Percentiles rank a stretch among this genome's conserved stretches.
Evolutionary conservation across 2,888 invertebrate species (phyloP).

Genomic region (Suillia variegata): DNA sequence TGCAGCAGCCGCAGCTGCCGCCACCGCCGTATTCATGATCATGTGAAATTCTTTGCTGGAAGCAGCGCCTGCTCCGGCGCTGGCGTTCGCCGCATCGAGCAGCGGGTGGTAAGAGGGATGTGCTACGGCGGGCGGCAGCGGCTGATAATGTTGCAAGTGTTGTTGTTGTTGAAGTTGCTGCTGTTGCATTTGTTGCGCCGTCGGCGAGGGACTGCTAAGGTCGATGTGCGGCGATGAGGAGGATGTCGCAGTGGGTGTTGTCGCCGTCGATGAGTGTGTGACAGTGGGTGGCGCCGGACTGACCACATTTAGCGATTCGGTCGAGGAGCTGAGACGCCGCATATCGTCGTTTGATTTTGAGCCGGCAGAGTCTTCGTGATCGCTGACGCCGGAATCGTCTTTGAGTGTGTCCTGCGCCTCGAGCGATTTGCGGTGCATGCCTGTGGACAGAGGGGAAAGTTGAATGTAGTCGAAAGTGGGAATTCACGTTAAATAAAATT

Average conservation of each 20-base stretch:
- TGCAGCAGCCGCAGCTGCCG: constrained; percentile 53
- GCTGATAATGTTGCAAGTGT: constrained; percentile 32
- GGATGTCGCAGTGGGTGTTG: constrained; percentile 47
- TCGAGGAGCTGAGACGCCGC: constrained; percentile 50
- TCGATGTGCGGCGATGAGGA: constrained; percentile 55
- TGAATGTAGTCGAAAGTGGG: background rate
- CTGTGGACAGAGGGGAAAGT: constrained; percentile 64
- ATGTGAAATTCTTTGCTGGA: constrained; percentile 55
- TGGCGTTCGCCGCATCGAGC: constrained; percentile 50
- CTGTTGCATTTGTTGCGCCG: constrained; percentile 36
- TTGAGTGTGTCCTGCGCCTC: constrained; percentile 96
- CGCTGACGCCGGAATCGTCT: constrained; percentile 75
- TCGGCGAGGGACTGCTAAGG: constrained; percentile 52
- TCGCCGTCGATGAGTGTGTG: constrained; percentile 37
- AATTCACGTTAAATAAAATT: constrained; percentile 22
- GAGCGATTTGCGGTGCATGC: constrained; percentile 98
- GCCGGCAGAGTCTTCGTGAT: constrained; percentile 67
- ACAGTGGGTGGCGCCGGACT: constrained; percentile 53
- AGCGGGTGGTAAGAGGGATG: constrained; percentile 51
- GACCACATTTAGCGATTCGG: constrained; percentile 58
- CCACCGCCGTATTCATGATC: constrained; percentile 57
- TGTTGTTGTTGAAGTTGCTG: constrained; percentile 28
- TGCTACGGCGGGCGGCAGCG: constrained; percentile 16
- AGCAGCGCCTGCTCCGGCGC: constrained; percentile 40
- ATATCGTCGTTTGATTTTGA: constrained; percentile 66